phyloP scores from a whole-genome alignment of 2,797 vertebrate species.

The Xiphorhynchus erythropygius region DNA sequence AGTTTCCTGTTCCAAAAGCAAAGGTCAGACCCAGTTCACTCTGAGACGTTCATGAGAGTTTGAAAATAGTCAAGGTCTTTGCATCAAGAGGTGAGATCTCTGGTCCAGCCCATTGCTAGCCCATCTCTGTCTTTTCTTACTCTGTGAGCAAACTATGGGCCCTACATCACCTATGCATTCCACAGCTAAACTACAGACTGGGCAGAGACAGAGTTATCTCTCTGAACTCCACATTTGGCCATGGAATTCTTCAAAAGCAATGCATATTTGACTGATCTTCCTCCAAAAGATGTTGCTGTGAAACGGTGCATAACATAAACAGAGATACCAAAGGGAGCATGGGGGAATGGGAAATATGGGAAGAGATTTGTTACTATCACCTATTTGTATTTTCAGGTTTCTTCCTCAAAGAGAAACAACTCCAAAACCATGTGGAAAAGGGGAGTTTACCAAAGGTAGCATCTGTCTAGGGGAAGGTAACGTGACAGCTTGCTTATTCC shows the following conservation, averaged over 20 bases:
- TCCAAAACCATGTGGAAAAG: neutral
- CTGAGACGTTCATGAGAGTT: neutral
- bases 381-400: neutral
- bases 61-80: neutral
- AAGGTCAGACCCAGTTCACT: constrained; percentile 27
- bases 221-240: neutral
- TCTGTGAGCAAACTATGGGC: neutral
- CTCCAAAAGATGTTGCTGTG: neutral
- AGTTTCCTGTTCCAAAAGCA: constrained; percentile 9
- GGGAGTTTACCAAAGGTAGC: neutral
- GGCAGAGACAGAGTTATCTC: neutral
- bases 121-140: neutral
- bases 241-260: neutral
- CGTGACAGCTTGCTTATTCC: neutral
- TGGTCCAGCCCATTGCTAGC: neutral
- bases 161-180: neutral
- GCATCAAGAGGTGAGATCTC: neutral
- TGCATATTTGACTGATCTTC: neutral
- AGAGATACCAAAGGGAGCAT: neutral
- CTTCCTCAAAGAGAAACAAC: neutral
- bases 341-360: neutral
- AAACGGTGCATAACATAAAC: neutral
- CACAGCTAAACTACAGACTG: neutral
- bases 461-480: neutral
- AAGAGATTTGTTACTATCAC: neutral